Percentiles rank a stretch among this genome's conserved stretches.
Evolutionary conservation across 2,113 vertebrate species (phyloP).

Genomic region (Girardinichthys multiradiatus): DNA sequence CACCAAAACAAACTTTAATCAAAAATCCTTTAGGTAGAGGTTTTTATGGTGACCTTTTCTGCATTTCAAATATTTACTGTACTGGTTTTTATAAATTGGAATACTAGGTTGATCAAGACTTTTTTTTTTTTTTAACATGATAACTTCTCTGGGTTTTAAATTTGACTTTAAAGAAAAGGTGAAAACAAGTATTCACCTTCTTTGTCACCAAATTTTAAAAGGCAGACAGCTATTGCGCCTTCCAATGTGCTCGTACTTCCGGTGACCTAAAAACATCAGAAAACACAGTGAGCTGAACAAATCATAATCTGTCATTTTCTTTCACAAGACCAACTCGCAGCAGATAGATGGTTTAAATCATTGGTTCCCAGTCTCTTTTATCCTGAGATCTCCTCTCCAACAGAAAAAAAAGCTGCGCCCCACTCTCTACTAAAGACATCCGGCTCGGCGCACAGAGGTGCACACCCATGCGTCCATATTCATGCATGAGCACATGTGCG

Average conservation of each 20-base stretch:
- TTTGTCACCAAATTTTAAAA: slow-evolving; percentile 80
- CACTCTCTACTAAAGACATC: no score
- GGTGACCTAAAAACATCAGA: slow-evolving; percentile 79
- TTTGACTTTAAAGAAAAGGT: neutral
- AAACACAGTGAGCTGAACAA: neutral
- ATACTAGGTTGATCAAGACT: no score
- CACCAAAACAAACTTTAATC: no score
- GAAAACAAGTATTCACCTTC: slow-evolving; percentile 69
- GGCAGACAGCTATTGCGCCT: slow-evolving; percentile 84
- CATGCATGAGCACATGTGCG: no score
- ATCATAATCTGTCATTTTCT: neutral
- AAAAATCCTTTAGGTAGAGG: neutral
- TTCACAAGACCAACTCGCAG: neutral
- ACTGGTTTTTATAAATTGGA: neutral
- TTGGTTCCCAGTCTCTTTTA: no score
- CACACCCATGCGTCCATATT: no score
- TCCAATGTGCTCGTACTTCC: slow-evolving; percentile 84
- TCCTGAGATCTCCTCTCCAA: no score
- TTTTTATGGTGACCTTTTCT: neutral
- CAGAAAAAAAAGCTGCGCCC: no score
- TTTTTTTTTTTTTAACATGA: no score
- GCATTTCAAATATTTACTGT: neutral
- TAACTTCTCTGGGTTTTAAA: no score
- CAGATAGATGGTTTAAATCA: no score
- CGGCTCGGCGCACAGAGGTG: no score